Percentiles rank a stretch among this genome's conserved stretches.
phyloP scores from a whole-genome alignment of 2,113 vertebrate species.

The Recurvirostra avosetta region DNA sequence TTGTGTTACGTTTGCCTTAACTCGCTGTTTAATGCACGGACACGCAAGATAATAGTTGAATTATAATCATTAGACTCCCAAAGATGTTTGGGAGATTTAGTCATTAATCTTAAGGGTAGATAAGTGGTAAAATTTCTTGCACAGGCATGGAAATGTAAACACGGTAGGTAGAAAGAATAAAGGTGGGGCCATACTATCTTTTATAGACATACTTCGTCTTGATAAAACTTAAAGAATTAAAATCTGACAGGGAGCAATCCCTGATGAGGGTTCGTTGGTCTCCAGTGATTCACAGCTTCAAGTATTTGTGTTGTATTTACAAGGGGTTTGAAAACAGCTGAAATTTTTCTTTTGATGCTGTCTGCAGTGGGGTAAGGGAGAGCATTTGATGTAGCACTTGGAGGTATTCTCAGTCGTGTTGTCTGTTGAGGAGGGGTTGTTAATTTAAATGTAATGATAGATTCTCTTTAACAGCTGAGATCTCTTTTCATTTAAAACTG shows the following conservation, averaged over 20 bases:
- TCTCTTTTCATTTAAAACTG: background rate
- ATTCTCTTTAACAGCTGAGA: background rate
- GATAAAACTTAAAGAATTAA: background rate
- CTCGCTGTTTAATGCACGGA: background rate
- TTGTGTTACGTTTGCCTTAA: background rate
- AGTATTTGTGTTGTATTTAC: background rate
- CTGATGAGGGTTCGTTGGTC: background rate
- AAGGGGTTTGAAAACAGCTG: background rate
- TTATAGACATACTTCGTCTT: background rate
- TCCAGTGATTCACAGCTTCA: background rate
- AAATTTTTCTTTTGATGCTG: background rate
- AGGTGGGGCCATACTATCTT: background rate
- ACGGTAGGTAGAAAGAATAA: background rate
- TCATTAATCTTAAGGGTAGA: background rate
- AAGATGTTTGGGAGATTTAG: background rate
- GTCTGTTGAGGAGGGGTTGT: too few species aligned
- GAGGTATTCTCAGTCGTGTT: background rate
- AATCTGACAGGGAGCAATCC: background rate
- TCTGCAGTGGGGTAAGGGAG: background rate
- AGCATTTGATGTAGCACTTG: background rate
- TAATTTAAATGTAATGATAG: background rate
- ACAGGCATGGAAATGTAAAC: background rate
- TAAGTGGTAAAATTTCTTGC: background rate
- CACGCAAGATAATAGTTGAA: background rate
- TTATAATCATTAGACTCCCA: background rate